phyloP scores from a whole-genome alignment of 1,140 invertebrate genomes.

The Dinothrombium tinctorium region DNA sequence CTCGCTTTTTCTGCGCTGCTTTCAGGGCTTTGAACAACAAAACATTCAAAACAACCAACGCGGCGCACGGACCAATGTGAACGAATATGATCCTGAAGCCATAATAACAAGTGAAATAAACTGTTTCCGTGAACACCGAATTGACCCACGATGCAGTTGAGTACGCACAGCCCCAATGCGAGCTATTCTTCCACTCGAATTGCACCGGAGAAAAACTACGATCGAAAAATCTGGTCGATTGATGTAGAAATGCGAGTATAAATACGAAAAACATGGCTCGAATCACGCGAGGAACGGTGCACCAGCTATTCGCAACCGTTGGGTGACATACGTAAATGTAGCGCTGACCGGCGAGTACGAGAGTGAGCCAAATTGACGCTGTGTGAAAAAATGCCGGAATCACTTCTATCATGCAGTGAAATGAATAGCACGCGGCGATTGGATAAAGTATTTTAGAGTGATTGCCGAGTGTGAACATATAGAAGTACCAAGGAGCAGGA shows the following conservation, averaged over 20 bases:
- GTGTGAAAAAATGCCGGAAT: slow-evolving; percentile 72
- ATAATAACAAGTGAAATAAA: slow-evolving; percentile 55
- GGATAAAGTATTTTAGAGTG: slow-evolving; percentile 49
- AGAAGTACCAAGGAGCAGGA: slow-evolving; percentile 60
- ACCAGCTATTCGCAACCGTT: slow-evolving; percentile 53
- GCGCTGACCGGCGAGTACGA: slow-evolving; percentile 59
- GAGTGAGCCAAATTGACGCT: slow-evolving; percentile 67
- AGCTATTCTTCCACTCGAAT: slow-evolving; percentile 38
- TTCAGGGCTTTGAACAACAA: slow-evolving; percentile 60
- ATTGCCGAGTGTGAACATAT: slow-evolving; percentile 70
- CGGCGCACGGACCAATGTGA: slow-evolving; percentile 62
- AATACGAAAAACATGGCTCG: slow-evolving; percentile 48
- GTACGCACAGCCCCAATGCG: slow-evolving; percentile 35
- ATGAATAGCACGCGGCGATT: slow-evolving; percentile 45
- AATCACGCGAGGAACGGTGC: slow-evolving; percentile 54
- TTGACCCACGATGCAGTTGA: slow-evolving; percentile 60
- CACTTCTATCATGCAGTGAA: slow-evolving; percentile 37
- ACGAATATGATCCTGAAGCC: slow-evolving; percentile 70
- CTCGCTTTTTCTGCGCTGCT: slow-evolving; percentile 22
- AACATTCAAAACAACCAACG: slow-evolving; percentile 64
- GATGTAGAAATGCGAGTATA: slow-evolving; percentile 45
- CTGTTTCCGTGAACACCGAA: slow-evolving; percentile 41
- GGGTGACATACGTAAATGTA: slow-evolving; percentile 82
- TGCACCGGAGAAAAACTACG: slow-evolving; percentile 22
- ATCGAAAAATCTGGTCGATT: slow-evolving; percentile 52